A percentile compares a stretch with the other conserved stretches of the same genome.
Conservation (phyloP, 2,113 vertebrate genomes). For the Morone saxatilis region DNA sequence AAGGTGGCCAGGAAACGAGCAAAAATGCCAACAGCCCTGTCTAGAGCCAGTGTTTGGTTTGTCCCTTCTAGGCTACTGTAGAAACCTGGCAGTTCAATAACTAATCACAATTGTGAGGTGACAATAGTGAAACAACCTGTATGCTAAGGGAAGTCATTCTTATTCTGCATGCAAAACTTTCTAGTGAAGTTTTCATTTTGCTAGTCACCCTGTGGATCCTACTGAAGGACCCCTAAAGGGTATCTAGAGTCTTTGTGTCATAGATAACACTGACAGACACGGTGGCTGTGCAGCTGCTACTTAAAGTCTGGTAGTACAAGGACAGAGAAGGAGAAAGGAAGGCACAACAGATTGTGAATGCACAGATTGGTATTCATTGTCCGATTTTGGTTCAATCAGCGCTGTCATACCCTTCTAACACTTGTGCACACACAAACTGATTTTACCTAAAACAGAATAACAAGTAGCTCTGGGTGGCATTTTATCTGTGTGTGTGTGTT, state of each 20-base stretch:
- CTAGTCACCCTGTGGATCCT: slow-evolving; percentile 17
- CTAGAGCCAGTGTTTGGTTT: no score
- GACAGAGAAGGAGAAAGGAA: slow-evolving; percentile 37
- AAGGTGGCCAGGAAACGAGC: no score
- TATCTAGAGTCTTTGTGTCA: slow-evolving; percentile 29
- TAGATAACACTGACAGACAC: slow-evolving; percentile 42
- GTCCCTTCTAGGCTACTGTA: no score
- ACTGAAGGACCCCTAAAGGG: slow-evolving; percentile 51
- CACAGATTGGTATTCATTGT: slow-evolving; percentile 63
- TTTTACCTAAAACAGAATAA: slow-evolving; percentile 40
- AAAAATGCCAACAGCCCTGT: no score
- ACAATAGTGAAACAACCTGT: background rate
- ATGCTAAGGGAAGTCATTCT: background rate
- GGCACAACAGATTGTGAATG: slow-evolving; percentile 30
- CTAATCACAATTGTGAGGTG: background rate
- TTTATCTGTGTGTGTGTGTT: slow-evolving; percentile 21
- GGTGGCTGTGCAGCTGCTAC: slow-evolving; percentile 24
- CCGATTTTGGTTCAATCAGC: slow-evolving; percentile 49
- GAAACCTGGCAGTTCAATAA: background rate
- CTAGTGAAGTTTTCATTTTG: background rate
- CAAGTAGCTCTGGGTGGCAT: slow-evolving; percentile 34
- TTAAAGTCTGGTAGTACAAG: slow-evolving; percentile 39
- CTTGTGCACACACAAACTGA: slow-evolving; percentile 3
- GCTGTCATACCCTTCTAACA: slow-evolving; percentile 43
- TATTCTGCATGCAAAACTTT: background rate